A percentile compares a stretch with the other conserved stretches of the same genome.
Conservation (phyloP, 2,888 invertebrate species). For the Boloria euphrosyne region DNA sequence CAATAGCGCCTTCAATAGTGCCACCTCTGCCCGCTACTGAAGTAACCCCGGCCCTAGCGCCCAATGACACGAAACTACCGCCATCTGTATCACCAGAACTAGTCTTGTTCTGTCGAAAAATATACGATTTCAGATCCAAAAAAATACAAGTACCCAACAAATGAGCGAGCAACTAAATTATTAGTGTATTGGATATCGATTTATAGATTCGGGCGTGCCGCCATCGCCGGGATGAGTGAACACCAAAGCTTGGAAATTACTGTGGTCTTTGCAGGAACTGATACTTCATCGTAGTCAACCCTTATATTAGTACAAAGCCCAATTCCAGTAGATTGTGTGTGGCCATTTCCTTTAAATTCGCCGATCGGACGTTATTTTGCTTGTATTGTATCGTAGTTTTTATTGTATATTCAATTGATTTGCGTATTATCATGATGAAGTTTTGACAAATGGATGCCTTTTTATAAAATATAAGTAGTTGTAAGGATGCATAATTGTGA, state of each 20-base stretch:
- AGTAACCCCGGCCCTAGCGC: slow-evolving; percentile 70
- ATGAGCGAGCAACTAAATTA: slow-evolving; percentile 51
- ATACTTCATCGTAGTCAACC: slow-evolving; percentile 50
- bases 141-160: slow-evolving; percentile 82
- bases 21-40: slow-evolving; percentile 85
- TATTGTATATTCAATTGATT: slow-evolving; percentile 63
- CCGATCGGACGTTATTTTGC: slow-evolving; percentile 64
- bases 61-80: slow-evolving; percentile 84
- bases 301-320: slow-evolving; percentile 74
- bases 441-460: slow-evolving; percentile 76
- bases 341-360: slow-evolving; percentile 65
- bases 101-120: slow-evolving; percentile 95
- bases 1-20: slow-evolving; percentile 87
- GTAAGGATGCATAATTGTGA: slow-evolving; percentile 73
- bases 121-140: slow-evolving; percentile 97
- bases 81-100: slow-evolving; percentile 87
- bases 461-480: slow-evolving; percentile 76
- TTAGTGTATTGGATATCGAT: slow-evolving; percentile 47
- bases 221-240: slow-evolving; percentile 45
- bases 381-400: slow-evolving; percentile 68
- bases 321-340: slow-evolving; percentile 64
- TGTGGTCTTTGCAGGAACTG: slow-evolving; percentile 24
- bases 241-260: slow-evolving; percentile 55
- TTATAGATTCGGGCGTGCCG: slow-evolving; percentile 41
- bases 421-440: slow-evolving; percentile 67